Evolutionary conservation across 2,888 invertebrate genomes (phyloP), one percentile per base, ranked within the genome.

Genomic region (Sipha maydis): DNA sequence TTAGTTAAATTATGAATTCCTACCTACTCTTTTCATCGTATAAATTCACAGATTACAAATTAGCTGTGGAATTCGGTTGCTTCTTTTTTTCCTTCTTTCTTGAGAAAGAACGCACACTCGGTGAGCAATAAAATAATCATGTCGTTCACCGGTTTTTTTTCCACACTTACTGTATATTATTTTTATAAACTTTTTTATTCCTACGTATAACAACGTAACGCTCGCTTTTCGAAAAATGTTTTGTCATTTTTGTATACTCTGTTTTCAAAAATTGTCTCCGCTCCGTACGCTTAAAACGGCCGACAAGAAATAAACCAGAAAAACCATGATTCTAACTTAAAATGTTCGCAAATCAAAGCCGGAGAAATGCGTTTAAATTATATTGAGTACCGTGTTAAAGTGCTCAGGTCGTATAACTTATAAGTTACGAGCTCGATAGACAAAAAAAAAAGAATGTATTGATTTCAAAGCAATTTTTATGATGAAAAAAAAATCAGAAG

Each of bases 1-100:
- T 85, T 85, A 85, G 85, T 85, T 85, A 85, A 85, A 85, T 85
- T 85, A 85, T 31, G 48, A 85, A 78, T 69, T 77, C 85, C 67
- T 54, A 78, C 31, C 41, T 11, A 76, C 76, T 11, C 8, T 31
- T 2, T 28, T 14, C 28, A n/a, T 54, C 85, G 78, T 78, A 86
- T 86, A 86, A 86, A 80, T 80, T 86, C 73, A 86, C 78, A 80
- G 86, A 86, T 86, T 86, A 86, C 79, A 86, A 86, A 86, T 86
- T 86, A 86, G 73, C 61, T n/a, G 56, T 73, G 86, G 86, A 86
- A 79, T 86, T 86, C 79, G 79, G 86, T 34, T 14, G 38, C 86
- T 86, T 48, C 56, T 85, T 85, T 61, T 41, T 77, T 85, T 61
- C 38, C 9, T n/a, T 80, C n/a, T 38, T 67, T 25, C 38, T 71